Base-by-base conservation (phyloP, 2,888 invertebrate genomes). In the Augiades crinisus region DNA sequence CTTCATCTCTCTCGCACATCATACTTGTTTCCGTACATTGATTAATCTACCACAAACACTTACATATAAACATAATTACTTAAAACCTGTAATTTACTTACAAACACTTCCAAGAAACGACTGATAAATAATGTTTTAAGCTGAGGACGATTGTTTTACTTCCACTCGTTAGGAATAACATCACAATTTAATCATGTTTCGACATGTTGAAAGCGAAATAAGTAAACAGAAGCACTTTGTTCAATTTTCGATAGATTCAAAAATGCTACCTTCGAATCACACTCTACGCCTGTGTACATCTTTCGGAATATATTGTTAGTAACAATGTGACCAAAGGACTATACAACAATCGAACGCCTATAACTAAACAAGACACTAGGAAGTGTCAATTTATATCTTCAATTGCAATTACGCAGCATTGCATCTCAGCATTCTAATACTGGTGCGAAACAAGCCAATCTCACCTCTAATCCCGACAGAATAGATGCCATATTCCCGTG, bases 401-500 rank as follows among this genome's bases (percentile, higher is more conserved):
- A 30, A 43, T 43, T 43, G 43, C 43, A 43, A 43, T 43, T 41
- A 37, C 21, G 16, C 16, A 41, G 16, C 10, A 27, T 6, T 41
- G 27, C 40, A 40, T 40, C 40, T 27, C 40, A 16, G 16, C 4
- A 27, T 41, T 21, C 2, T 16, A 24, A 24, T 6, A 8, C 8
- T 2, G 7, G 13, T 5, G n/a, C n/a, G 2, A 4, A 8, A 21
- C 44, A 37, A 16, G 5, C 33, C 12, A 57, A 47, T 61, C 55
- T 57, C 58, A 71, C 73, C 73, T 68, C 59, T 52, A 58, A 24
- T 2, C 50, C 53, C 1, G 50, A 49, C 7, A 60, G 46, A 24
- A 60, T 47, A 40, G 73, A 65, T 0, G 66, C 56, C 54, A 82
- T 65, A 61, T 68, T 73, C 17, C 83, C 86, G 45, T 84, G 83